A percentile compares a stretch with the other conserved stretches of the same genome.
These are phyloP conservation scores for Empis stercorea DNA, from an alignment of 2,888 invertebrate species.

Conservation along the genomic window DNA sequence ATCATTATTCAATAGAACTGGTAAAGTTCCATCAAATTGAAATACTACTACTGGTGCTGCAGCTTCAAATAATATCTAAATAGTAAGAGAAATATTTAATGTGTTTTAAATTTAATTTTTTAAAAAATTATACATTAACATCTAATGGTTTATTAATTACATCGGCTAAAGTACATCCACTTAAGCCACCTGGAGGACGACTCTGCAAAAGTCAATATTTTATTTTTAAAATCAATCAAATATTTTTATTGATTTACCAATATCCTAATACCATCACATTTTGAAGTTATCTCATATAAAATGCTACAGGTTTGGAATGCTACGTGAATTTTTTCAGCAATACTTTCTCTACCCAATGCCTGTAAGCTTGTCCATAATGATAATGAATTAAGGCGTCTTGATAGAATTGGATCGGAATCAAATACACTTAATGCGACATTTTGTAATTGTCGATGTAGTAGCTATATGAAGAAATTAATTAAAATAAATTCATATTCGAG, in stretches of 20 bases:
- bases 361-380: slow-evolving; percentile 76
- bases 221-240: not conserved
- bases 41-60: slow-evolving; percentile 78
- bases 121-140: slow-evolving; percentile 38
- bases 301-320: slow-evolving; percentile 62
- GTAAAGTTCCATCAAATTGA: slow-evolving; percentile 50
- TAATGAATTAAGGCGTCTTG: slow-evolving; percentile 54
- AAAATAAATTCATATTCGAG: slow-evolving; percentile 12
- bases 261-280: slow-evolving; percentile 53
- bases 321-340: slow-evolving; percentile 54
- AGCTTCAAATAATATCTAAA: slow-evolving; percentile 50
- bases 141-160: slow-evolving; percentile 48
- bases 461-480: slow-evolving; percentile 15
- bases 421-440: slow-evolving; percentile 31
- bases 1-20: slow-evolving; percentile 11
- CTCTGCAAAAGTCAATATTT: slow-evolving; percentile 41
- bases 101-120: not conserved
- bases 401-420: slow-evolving; percentile 35
- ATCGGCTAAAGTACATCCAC: slow-evolving; percentile 47
- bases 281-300: slow-evolving; percentile 35
- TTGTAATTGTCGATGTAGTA: slow-evolving; percentile 33
- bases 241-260: slow-evolving; percentile 43
- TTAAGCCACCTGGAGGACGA: slow-evolving; percentile 64
- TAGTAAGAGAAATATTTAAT: not conserved
- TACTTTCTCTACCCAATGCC: slow-evolving; percentile 56